Base-by-base conservation (phyloP, 2,888 invertebrate species). In the Yponomeuta sedellus region DNA sequence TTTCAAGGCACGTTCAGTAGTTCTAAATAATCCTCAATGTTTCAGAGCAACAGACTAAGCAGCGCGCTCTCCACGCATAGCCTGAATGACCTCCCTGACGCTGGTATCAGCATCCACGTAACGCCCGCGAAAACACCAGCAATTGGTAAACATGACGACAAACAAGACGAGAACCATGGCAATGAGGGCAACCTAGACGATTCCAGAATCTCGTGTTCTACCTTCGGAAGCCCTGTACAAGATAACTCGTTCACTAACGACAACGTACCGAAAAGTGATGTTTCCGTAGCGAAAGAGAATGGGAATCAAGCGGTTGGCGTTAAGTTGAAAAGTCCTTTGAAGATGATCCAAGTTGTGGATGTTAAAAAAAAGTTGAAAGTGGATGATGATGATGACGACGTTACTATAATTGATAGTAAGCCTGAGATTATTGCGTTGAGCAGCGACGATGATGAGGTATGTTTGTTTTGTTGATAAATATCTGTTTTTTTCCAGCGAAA, bases 341-440 rank as follows among this genome's bases (percentile, higher is more conserved):
- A 40, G 22, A 44, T n/a, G 63, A 20, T 63, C 61, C 22, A 61
- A 10, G 66, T 22, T 1, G 19, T 19, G 39, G 44, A 68, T n/a
- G 66, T 19, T 1, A 16, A 44, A 19, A 28, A 20, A 3, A 63
- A 11, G 10, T 19, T 44, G 11, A 63, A 63, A 40, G 11, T 73
- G 71, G 40, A 68, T 12, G 71, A 66, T 1, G 71, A 74, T 67
- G 86, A 88, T 69, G 88, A 90, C 71, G 89, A 90, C 66, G 79
- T 90, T 12, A 81, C 88, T 2, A 85, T 90, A 16, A 78, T 89
- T 64, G 88, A 88, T 63, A 74, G 71, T 0, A 77, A 79, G 64
- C 79, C 83, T 6, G 88, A 88, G 71, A 78, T 92, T 12, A 88
- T 92, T 44, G 84, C 85, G 10, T 72, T 91, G 16, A 91, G 91